A percentile compares a stretch with the other conserved stretches of the same genome.
These are phyloP conservation scores for Chrysotoxum bicinctum DNA, from an alignment of 2,888 invertebrate genomes.

Conservation along the genomic window DNA sequence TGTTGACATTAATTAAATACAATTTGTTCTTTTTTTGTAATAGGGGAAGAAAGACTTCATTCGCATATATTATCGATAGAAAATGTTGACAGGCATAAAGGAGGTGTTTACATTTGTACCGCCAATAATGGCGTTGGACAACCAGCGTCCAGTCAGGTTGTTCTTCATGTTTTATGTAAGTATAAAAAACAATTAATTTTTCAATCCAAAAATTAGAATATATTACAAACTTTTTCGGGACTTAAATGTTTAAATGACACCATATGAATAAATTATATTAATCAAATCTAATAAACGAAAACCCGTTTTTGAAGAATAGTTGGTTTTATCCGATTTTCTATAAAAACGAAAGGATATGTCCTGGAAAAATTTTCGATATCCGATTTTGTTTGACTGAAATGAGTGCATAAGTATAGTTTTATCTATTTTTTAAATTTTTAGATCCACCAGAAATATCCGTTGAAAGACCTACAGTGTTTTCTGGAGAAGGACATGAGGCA, in stretches of 20 bases:
- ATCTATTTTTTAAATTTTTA: conserved; percentile 53
- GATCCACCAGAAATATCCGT: conserved; percentile 82
- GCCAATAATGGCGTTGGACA: conserved; percentile 86
- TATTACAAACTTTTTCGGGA: too few species aligned
- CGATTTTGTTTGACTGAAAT: too few species aligned
- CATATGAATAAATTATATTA: too few species aligned
- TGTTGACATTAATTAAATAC: neutral
- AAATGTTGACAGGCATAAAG: conserved; percentile 85
- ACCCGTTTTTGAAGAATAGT: too few species aligned
- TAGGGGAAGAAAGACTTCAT: conserved; percentile 85
- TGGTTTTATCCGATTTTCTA: too few species aligned
- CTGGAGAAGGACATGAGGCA: conserved; percentile 86
- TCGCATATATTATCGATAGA: conserved; percentile 85
- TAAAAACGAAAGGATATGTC: too few species aligned
- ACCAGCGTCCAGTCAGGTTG: conserved; percentile 84
- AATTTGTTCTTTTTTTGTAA: conserved; percentile 24
- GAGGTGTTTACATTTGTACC: conserved; percentile 85
- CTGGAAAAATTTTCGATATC: too few species aligned
- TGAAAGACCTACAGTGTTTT: conserved; percentile 86
- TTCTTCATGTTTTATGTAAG: conserved; percentile 86
- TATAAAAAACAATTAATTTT: conserved; percentile 73
- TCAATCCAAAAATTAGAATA: too few species aligned
- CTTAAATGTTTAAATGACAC: too few species aligned
- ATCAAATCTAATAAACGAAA: too few species aligned
- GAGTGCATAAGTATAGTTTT: too few species aligned